phyloP scores from a whole-genome alignment of 2,113 vertebrate species.

The Ramphastos sulfuratus region DNA sequence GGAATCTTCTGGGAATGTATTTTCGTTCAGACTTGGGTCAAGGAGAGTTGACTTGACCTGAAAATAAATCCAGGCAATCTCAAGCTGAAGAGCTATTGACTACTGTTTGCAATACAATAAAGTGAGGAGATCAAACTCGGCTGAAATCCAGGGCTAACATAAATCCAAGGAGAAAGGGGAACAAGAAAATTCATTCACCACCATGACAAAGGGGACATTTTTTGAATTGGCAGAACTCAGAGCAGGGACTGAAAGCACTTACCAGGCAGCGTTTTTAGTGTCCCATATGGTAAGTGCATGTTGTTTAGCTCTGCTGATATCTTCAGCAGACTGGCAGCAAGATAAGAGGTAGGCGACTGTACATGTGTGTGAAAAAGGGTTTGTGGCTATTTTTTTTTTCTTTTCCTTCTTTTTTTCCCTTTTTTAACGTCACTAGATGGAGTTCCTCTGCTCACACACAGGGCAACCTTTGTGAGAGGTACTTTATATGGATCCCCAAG shows the following conservation, averaged over 20 bases:
- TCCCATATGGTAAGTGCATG: not conserved
- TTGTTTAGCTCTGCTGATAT: not conserved
- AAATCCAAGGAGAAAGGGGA: conserved; percentile 52
- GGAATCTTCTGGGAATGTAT: conserved; percentile 62
- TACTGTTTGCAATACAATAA: conserved; percentile 69
- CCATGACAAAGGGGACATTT: conserved; percentile 52
- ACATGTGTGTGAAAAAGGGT: not conserved
- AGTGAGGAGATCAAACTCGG: conserved; percentile 47
- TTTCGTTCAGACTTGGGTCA: conserved; percentile 66
- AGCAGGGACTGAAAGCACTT: not conserved
- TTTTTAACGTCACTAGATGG: conserved; percentile 22
- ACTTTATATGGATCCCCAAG: conserved; percentile 61
- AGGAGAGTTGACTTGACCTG: conserved; percentile 69
- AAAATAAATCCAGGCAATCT: conserved; percentile 65
- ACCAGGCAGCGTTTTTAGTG: not conserved
- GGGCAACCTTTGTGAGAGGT: conserved; percentile 56
- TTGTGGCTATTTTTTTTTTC: not conserved
- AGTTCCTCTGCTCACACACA: conserved; percentile 34
- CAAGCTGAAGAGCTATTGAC: conserved; percentile 62
- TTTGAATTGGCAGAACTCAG: conserved; percentile 15
- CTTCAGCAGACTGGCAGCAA: not conserved
- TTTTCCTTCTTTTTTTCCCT: not conserved
- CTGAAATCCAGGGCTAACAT: conserved; percentile 36
- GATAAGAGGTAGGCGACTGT: not conserved
- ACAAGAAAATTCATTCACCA: conserved; percentile 61